These are phyloP conservation scores for Lasiommata megera DNA, from an alignment of 2,888 invertebrate species.

Conservation along the genomic window DNA sequence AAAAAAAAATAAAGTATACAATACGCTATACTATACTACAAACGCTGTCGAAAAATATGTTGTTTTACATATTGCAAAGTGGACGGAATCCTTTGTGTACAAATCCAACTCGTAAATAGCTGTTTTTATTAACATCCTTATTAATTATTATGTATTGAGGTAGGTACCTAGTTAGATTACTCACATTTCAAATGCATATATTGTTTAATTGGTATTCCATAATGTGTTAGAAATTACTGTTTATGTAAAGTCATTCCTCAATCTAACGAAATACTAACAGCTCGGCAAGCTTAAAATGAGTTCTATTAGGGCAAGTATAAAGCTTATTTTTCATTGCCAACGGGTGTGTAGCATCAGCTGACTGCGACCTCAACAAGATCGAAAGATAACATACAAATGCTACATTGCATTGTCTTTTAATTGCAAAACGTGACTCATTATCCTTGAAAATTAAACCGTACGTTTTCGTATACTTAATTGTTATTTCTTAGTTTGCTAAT, in stretches of 20 bases:
- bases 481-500: constrained; percentile 31
- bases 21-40: too few species aligned
- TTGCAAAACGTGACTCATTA: constrained; percentile 48
- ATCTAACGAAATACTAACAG: not conserved
- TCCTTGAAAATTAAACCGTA: constrained; percentile 63
- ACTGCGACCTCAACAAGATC: constrained; percentile 28
- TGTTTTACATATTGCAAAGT: too few species aligned
- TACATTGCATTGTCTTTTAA: constrained; percentile 53
- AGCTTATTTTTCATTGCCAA: constrained; percentile 9
- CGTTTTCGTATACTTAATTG: constrained; percentile 39
- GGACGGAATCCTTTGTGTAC: too few species aligned
- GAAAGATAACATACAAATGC: constrained; percentile 39
- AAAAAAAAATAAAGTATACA: too few species aligned
- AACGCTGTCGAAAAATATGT: too few species aligned
- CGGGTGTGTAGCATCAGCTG: constrained; percentile 8
- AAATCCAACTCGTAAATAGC: too few species aligned
- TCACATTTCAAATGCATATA: not conserved
- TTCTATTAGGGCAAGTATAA: not conserved
- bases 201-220: constrained; percentile 13
- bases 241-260: constrained; percentile 16
- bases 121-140: too few species aligned
- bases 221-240: constrained; percentile 2
- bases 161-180: not conserved
- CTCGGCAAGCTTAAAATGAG: not conserved
- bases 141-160: too few species aligned